phyloP scores from a whole-genome alignment of 2,113 vertebrate species.

The Pelecanoides urinatrix region DNA sequence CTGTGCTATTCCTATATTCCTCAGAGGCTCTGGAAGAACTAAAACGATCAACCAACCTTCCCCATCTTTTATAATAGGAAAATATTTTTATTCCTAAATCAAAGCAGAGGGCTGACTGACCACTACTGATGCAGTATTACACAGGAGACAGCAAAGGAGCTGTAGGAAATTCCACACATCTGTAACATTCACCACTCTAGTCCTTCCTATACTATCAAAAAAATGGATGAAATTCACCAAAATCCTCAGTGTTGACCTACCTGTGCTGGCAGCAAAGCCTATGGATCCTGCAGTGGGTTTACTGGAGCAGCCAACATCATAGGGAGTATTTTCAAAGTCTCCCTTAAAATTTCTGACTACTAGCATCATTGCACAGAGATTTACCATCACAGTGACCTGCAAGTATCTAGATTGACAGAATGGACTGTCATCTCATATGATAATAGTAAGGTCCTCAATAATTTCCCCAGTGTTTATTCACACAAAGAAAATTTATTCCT shows the following conservation, averaged over 20 bases:
- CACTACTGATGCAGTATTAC: background rate
- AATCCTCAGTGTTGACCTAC: background rate
- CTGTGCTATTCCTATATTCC: background rate
- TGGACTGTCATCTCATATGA: background rate
- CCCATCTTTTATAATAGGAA: background rate
- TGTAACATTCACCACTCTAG: background rate
- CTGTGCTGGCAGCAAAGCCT: background rate
- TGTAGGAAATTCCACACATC: background rate
- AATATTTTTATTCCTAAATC: background rate
- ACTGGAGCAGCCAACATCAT: background rate
- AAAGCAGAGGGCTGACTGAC: background rate
- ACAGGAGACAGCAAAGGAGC: background rate
- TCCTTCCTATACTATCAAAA: background rate
- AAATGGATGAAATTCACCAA: background rate
- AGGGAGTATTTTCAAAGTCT: background rate
- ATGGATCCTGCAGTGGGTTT: background rate
- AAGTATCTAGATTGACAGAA: background rate
- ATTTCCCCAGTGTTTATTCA: conserved; percentile 46
- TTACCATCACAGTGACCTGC: background rate
- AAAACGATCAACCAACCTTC: background rate
- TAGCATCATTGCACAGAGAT: background rate
- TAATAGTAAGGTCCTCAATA: background rate
- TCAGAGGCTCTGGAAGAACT: background rate
- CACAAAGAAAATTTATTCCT: conserved; percentile 23
- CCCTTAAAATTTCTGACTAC: background rate